Evolutionary conservation across 2,113 vertebrate genomes (phyloP).

Genomic region (Neotragus moschatus): DNA sequence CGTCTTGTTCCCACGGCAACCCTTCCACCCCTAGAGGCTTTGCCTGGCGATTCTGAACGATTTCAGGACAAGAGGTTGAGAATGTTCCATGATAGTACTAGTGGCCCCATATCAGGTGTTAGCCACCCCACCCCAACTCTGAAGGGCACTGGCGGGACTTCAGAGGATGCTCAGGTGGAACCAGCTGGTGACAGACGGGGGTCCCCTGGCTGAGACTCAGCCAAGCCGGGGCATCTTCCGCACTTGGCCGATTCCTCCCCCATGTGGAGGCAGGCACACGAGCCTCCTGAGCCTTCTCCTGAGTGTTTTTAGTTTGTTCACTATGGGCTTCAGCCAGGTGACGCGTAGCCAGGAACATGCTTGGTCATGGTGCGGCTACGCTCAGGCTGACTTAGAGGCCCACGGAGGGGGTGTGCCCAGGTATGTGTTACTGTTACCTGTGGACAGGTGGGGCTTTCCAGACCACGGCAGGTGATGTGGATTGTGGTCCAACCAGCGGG

Average conservation of each 20-base stretch:
- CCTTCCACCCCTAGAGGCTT: background rate
- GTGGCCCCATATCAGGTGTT: background rate
- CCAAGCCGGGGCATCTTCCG: background rate
- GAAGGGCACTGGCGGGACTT: accelerated
- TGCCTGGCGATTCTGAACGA: background rate
- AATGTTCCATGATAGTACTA: background rate
- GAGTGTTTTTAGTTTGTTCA: background rate
- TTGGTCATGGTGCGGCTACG: background rate
- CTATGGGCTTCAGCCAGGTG: background rate
- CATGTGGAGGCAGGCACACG: background rate
- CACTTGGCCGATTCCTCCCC: background rate
- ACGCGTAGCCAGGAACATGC: background rate
- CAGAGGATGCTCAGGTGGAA: background rate
- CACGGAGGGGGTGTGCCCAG: background rate
- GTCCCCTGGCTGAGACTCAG: background rate
- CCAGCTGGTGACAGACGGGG: background rate
- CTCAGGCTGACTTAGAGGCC: background rate
- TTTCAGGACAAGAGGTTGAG: background rate
- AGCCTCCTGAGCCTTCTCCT: background rate
- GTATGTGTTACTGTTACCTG: background rate
- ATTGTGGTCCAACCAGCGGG: background rate
- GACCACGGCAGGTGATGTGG: background rate
- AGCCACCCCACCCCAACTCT: background rate
- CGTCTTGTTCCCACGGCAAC: accelerated
- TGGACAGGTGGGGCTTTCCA: background rate